Evolutionary conservation across 1,140 invertebrate species (phyloP), one percentile per base, ranked within the genome.

Genomic region (Drosophila malerkotliana): DNA sequence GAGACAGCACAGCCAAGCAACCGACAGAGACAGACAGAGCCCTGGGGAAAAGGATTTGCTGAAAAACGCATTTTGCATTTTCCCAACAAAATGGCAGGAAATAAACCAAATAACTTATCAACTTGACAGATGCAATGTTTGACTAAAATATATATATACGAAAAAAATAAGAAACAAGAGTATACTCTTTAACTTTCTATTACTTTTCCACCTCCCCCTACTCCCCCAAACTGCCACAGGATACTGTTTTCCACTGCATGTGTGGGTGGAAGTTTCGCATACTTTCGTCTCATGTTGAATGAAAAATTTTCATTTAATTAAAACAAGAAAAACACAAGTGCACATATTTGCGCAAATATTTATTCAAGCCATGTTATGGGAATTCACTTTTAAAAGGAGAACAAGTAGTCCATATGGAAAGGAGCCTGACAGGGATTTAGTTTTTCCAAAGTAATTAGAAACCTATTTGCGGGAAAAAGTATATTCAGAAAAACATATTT

Each of bases 81-180:
- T 28, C 5, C 24, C 15, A 56, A 54, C 39, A 51, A 49, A 79
- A 75, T 45, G 54, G 37, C 72, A 72, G 60, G 67, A 76, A 77
- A 66, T 74, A 74, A 69, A 56, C 48, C 69, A 78, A 78, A 74
- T 72, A 59, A 75, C 59, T 68, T 79, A 63, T 56, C 63, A 62
- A 63, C 62, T 66, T 66, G 28, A 45, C 60, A 77, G 47, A 44
- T 66, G 54, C 56, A 69, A 47, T 18, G 30, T 51, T 14, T 14
- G 28, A 44, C 8, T 58, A 41, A 47, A 28, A 14, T 21, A 12
- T 18, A 44, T 8, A 44, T 18, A 14, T 1, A 6, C 15, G n/a
- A 6, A 4, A 15, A 44, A 6, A 18, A 7, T 7, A 28, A 5
- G 6, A 44, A 10, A 47, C 18, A 47, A 3, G 9, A 2, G 9